Conservation (phyloP, 1,140 invertebrate species). For the Tetragonula clypearis region DNA sequence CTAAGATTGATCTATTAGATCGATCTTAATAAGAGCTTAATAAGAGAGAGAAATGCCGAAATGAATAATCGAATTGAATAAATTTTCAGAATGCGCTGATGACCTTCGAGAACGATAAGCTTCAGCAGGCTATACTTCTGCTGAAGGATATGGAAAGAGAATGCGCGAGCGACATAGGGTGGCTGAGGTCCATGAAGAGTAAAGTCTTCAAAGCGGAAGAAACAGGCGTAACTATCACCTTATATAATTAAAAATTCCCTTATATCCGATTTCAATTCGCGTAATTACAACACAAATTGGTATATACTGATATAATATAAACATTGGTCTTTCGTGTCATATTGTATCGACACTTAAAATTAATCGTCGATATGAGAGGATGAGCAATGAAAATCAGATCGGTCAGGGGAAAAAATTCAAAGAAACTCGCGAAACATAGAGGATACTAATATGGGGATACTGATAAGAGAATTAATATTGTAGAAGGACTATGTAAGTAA, state of each 20-base stretch:
- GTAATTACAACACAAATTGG: neutral
- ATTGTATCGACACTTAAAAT: neutral
- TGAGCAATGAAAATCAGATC: neutral
- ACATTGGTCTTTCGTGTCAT: neutral
- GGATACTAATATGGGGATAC: neutral
- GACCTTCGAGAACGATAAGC: slow-evolving; percentile 88
- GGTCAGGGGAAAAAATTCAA: neutral
- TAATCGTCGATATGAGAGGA: neutral
- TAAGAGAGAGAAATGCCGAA: too few relatives aligned
- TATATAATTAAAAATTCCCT: neutral
- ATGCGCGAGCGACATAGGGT: slow-evolving; percentile 83
- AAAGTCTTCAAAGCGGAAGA: slow-evolving; percentile 80
- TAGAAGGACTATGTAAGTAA: slow-evolving; percentile 72
- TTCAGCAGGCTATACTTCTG: slow-evolving; percentile 83
- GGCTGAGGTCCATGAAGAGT: slow-evolving; percentile 83
- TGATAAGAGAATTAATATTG: slow-evolving; percentile 42
- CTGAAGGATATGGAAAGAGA: slow-evolving; percentile 86
- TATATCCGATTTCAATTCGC: neutral
- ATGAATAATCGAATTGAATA: slow-evolving; percentile 27
- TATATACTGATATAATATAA: neutral
- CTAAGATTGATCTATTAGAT: neutral
- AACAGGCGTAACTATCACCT: slow-evolving; percentile 71
- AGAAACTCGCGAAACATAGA: too few relatives aligned
- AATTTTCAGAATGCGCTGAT: slow-evolving; percentile 86
- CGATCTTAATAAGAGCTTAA: slow-evolving; percentile 13